Evolutionary conservation across 1,140 invertebrate genomes (phyloP), one percentile per base, ranked within the genome.

Genomic region (Magallana ariakensis): DNA sequence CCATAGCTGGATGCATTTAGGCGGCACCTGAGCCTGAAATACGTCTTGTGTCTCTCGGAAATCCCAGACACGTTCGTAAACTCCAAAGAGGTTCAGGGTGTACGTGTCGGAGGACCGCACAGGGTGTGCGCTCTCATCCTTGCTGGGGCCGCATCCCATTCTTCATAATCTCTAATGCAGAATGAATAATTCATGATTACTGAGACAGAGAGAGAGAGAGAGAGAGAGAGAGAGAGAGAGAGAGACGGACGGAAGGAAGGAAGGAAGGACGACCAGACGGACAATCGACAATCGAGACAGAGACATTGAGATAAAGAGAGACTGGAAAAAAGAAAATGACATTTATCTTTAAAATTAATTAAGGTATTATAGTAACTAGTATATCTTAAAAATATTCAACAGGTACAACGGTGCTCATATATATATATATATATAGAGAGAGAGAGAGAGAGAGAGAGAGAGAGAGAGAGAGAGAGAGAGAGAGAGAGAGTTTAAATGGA

Each of bases 1-100:
- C 82, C 82, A 84, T 16, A 84, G 8, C 55, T 84, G 53, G 16
- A 26, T 57, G 11, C 55, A 84, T 60, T 15, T 57, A 16, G 82
- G 82, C 13, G 53, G 82, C 9, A n/a, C 10, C 13, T 57, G 22
- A 11, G 7, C 26, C 7, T 58, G 15, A 33, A 56, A 84, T 9
- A 8, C 16, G n/a, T 84, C 55, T 2, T 15, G 26, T 3, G 82
- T 56, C 22, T 19, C 56, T 60, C 82, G 55, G 55, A 84, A 84
- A 58, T 84, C 82, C 82, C 82, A 84, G 19, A 84, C 57, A 15
- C 82, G 57, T 60, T 84, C 82, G 26, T 84, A 84, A 60, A 84
- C 26, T 26, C 82, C 82, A 19, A 58, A 22, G 82, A 58, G n/a
- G 22, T 84, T 84, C 19, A n/a, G 53, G 7, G 26, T 33, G 55